A percentile compares a stretch with the other conserved stretches of the same genome.
Conservation (phyloP, 2,113 vertebrate species). For the Prunella fulvescens region DNA sequence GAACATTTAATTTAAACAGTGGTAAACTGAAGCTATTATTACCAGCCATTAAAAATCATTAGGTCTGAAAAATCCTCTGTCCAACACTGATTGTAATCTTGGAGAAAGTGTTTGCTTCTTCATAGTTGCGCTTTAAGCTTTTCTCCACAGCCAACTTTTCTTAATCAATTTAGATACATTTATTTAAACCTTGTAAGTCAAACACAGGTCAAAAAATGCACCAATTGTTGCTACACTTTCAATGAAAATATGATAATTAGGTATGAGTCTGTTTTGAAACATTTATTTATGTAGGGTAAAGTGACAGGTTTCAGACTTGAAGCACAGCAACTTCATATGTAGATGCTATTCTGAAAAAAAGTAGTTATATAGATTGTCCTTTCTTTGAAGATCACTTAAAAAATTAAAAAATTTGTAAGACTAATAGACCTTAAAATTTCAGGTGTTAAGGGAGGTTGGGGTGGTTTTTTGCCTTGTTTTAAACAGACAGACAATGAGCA, state of each 20-base stretch:
- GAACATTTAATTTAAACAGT: neutral
- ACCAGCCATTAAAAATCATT: neutral
- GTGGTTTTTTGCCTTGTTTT: neutral
- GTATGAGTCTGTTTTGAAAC: neutral
- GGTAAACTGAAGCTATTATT: neutral
- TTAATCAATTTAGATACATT: neutral
- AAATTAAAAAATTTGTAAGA: neutral
- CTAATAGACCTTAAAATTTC: neutral
- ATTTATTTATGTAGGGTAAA: neutral
- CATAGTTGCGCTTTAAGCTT: neutral
- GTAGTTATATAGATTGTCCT: neutral
- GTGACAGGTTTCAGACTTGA: neutral
- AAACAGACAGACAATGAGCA: neutral
- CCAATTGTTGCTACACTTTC: neutral
- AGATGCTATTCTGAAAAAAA: neutral
- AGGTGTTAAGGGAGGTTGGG: neutral
- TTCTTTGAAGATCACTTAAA: neutral
- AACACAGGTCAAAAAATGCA: neutral
- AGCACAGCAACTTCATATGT: neutral
- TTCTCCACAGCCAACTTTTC: neutral
- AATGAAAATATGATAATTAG: neutral
- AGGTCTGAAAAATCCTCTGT: neutral
- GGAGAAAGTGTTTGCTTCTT: neutral
- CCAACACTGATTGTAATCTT: neutral
- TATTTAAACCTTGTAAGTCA: neutral